Conservation (phyloP, 2,888 invertebrate genomes). For the Pycnomerus fuliginosus region DNA sequence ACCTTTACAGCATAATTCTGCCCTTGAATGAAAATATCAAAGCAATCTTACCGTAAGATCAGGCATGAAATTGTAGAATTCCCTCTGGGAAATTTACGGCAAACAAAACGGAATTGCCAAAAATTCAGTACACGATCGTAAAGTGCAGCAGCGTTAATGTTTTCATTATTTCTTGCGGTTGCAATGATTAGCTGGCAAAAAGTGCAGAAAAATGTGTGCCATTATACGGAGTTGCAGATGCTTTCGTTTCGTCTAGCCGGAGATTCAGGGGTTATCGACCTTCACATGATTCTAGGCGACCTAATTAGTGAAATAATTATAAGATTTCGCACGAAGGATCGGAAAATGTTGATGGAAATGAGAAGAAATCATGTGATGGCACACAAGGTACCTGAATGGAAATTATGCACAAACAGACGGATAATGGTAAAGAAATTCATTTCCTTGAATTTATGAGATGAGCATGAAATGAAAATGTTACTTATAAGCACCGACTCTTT, state of each 20-base stretch:
- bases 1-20: too few species aligned
- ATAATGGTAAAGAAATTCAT: conserved; percentile 15
- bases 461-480: conserved; percentile 20
- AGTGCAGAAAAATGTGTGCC: conserved; percentile 39
- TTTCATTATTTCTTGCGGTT: too few species aligned
- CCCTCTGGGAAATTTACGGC: too few species aligned
- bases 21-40: too few species aligned
- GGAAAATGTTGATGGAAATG: conserved; percentile 2
- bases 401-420: conserved; percentile 9
- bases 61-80: too few species aligned
- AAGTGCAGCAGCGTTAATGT: neutral
- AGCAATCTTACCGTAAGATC: too few species aligned
- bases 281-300: conserved; percentile 38
- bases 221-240: conserved; percentile 37
- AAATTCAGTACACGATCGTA: too few species aligned
- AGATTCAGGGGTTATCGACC: conserved; percentile 37
- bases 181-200: conserved; percentile 17
- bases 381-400: conserved; percentile 8
- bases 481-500: conserved; percentile 5
- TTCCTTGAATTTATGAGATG: conserved; percentile 20
- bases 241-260: conserved; percentile 41
- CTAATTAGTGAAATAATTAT: conserved; percentile 31
- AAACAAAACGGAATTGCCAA: too few species aligned
- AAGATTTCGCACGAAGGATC: conserved; percentile 28
- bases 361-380: too few species aligned